phyloP scores from a whole-genome alignment of 1,140 invertebrate species.

The Drosophila kurseongensis region DNA sequence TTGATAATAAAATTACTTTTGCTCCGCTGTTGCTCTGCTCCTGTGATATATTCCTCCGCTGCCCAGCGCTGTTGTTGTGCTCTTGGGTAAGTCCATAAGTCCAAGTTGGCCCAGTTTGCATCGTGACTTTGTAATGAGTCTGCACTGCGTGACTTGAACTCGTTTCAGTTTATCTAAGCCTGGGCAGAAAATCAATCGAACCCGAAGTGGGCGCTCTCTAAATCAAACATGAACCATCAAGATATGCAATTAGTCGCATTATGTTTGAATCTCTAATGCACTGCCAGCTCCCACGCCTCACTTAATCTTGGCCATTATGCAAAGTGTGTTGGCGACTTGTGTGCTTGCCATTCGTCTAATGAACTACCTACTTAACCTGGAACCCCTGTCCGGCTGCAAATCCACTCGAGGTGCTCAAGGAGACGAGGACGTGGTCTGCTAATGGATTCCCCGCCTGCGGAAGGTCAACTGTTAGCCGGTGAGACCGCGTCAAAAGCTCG shows the following conservation, averaged over 20 bases:
- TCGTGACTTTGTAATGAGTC: constrained; percentile 76
- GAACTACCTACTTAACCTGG: constrained; percentile 59
- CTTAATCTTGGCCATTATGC: constrained; percentile 70
- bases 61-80: constrained; percentile 25
- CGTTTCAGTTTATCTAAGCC: background rate
- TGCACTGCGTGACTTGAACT: constrained; percentile 16
- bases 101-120: constrained; percentile 69
- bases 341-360: constrained; percentile 38
- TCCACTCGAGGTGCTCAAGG: constrained; percentile 30
- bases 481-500: background rate
- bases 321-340: constrained; percentile 20
- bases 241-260: constrained; percentile 75
- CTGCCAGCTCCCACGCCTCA: constrained; percentile 31
- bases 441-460: constrained; percentile 22
- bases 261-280: constrained; percentile 68
- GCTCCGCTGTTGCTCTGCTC: constrained; percentile 46
- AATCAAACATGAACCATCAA: constrained; percentile 62
- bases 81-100: constrained; percentile 55
- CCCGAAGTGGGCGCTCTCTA: background rate
- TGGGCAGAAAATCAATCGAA: constrained; percentile 59
- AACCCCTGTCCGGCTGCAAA: constrained; percentile 4
- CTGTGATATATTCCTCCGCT: background rate
- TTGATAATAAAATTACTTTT: constrained; percentile 83
- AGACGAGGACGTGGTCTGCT: constrained; percentile 21
- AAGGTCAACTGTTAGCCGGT: background rate